phyloP scores from a whole-genome alignment of 2,113 vertebrate genomes.

The Tragelaphus strepsiceros region DNA sequence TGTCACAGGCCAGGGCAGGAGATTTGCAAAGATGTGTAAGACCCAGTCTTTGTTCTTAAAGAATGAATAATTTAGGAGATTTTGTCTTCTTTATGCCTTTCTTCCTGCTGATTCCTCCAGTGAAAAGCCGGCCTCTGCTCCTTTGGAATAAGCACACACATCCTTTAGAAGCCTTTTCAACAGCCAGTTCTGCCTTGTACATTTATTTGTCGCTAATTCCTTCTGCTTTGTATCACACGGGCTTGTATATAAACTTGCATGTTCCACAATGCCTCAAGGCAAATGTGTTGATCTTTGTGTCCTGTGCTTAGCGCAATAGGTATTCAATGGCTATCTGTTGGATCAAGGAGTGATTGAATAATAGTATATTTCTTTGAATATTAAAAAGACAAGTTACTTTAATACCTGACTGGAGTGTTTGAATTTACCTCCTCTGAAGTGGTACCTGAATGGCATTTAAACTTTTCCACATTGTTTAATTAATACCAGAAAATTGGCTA shows the following conservation, averaged over 20 bases:
- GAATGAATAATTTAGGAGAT: background rate
- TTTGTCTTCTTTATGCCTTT: background rate
- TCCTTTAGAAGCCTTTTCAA: background rate
- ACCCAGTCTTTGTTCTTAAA: background rate
- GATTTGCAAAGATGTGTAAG: background rate
- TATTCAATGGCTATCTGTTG: background rate
- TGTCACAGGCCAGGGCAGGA: background rate
- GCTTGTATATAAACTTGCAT: background rate
- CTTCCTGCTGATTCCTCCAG: background rate
- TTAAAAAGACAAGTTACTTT: background rate
- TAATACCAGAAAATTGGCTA: constrained; percentile 41
- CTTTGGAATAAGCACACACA: background rate
- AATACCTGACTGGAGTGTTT: background rate
- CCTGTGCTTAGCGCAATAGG: background rate
- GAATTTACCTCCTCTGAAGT: constrained; percentile 33
- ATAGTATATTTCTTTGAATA: background rate
- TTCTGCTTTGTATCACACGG: background rate
- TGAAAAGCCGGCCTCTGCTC: background rate
- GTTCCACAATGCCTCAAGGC: background rate
- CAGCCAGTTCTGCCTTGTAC: background rate
- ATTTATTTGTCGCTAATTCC: background rate
- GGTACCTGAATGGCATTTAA: background rate
- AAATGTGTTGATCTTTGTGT: background rate
- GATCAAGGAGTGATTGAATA: background rate
- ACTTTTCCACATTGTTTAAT: background rate